A percentile compares a stretch with the other conserved stretches of the same genome.
Conservation (phyloP, 2,888 invertebrate genomes). For the Tenthredo scrophulariae region DNA sequence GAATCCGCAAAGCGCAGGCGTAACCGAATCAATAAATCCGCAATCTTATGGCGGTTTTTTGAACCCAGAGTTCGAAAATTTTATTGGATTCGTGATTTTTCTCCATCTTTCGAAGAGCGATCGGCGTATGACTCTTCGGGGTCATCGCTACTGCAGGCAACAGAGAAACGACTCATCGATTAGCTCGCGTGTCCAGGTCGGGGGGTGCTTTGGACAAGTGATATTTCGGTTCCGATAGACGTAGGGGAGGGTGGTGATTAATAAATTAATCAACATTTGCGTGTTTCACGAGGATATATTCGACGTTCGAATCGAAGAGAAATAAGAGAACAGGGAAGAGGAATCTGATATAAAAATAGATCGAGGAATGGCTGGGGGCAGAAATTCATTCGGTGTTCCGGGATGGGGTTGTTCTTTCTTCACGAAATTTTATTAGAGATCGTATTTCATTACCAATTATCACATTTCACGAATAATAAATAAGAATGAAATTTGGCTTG, state of each 20-base stretch:
- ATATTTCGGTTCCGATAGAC: neutral
- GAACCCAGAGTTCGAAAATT: neutral
- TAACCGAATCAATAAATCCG: slow-evolving; percentile 46
- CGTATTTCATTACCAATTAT: neutral
- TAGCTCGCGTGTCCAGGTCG: neutral
- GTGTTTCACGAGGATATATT: neutral
- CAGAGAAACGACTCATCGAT: neutral
- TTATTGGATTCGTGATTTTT: neutral
- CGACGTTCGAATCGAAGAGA: neutral
- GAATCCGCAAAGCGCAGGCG: slow-evolving; percentile 27
- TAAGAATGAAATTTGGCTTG: neutral
- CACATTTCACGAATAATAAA: neutral
- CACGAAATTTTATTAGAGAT: neutral
- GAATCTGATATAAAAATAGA: neutral
- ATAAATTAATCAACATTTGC: neutral
- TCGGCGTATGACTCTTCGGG: neutral
- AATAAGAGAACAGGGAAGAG: neutral
- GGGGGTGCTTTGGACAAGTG: neutral
- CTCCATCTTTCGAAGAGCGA: neutral
- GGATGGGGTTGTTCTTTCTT: neutral
- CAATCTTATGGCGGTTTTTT: slow-evolving; percentile 34
- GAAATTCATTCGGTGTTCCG: neutral
- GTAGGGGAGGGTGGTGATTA: neutral
- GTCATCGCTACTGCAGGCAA: neutral
- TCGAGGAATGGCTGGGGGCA: neutral